Conservation (phyloP, 2,797 vertebrate genomes). For the Cuculus canorus region DNA sequence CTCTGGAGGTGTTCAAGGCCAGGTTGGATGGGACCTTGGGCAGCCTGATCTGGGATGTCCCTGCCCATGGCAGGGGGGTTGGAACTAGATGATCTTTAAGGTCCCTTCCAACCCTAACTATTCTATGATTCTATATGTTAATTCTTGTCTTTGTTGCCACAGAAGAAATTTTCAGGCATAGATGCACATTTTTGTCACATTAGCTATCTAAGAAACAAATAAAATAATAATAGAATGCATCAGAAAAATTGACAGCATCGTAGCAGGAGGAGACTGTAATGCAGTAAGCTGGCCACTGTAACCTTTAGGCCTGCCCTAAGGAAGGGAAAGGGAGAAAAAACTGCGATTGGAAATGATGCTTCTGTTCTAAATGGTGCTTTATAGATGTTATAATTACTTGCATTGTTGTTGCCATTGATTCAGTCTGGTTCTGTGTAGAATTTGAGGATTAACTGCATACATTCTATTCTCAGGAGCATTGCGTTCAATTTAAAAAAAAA, state of each 20-base stretch:
- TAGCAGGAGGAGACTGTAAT: background rate
- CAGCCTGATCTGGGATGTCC: too few relatives aligned
- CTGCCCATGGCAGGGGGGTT: too few relatives aligned
- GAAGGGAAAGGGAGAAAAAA: background rate
- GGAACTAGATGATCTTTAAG: too few relatives aligned
- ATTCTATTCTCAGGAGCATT: background rate
- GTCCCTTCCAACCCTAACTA: too few relatives aligned
- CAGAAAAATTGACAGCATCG: background rate
- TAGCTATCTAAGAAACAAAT: conserved; percentile 12
- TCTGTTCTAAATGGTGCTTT: background rate
- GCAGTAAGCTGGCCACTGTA: background rate
- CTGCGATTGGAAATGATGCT: background rate
- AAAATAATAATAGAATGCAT: background rate
- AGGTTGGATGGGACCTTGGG: too few relatives aligned
- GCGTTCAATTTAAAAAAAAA: background rate
- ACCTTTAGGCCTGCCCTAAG: background rate
- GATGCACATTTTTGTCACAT: conserved; percentile 15
- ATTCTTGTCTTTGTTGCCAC: background rate
- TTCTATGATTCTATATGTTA: too few relatives aligned
- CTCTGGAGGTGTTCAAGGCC: too few relatives aligned
- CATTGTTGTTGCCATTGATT: background rate
- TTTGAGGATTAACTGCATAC: background rate
- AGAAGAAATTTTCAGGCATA: background rate
- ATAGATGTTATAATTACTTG: background rate
- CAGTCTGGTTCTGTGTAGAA: background rate